phyloP scores from a whole-genome alignment of 2,797 vertebrate species.

The Capromys pilorides region DNA sequence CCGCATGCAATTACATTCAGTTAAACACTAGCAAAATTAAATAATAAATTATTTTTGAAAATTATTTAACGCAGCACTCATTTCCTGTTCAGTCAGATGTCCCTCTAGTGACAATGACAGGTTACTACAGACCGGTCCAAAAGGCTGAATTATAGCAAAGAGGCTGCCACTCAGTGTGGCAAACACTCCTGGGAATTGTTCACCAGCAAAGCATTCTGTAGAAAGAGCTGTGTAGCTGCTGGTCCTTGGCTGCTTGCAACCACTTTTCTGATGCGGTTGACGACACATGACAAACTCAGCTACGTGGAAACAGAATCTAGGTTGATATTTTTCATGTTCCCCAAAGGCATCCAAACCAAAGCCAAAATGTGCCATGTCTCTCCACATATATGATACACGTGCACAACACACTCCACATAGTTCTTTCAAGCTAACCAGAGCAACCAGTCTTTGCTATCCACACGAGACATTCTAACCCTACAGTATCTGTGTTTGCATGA shows the following conservation, averaged over 20 bases:
- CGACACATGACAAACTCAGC: conserved; percentile 97
- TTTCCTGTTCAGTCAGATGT: conserved; percentile 68
- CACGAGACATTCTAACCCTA: conserved; percentile 11
- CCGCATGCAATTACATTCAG: not conserved
- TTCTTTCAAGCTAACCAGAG: not conserved
- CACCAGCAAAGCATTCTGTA: conserved; percentile 91
- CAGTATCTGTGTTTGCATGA: not conserved
- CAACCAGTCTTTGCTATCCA: conserved; percentile 10
- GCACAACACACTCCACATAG: accelerated
- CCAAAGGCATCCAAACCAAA: conserved; percentile 84
- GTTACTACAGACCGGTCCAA: conserved; percentile 66
- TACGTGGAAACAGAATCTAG: conserved; percentile 93
- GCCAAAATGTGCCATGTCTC: not conserved
- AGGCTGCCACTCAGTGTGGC: not conserved
- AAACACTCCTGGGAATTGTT: not conserved
- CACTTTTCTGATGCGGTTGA: conserved; percentile 99
- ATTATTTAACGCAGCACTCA: not conserved
- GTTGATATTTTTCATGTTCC: conserved; percentile 84
- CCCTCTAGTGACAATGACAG: conserved; percentile 78
- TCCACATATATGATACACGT: not conserved
- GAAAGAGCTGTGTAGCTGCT: conserved; percentile 88
- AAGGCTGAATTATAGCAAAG: not conserved
- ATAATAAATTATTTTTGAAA: not conserved
- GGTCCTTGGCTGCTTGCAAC: conserved; percentile 97
- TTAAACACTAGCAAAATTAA: conserved; percentile 43